Conservation (phyloP, 2,797 vertebrate genomes). For the Tarsius wallacei region DNA sequence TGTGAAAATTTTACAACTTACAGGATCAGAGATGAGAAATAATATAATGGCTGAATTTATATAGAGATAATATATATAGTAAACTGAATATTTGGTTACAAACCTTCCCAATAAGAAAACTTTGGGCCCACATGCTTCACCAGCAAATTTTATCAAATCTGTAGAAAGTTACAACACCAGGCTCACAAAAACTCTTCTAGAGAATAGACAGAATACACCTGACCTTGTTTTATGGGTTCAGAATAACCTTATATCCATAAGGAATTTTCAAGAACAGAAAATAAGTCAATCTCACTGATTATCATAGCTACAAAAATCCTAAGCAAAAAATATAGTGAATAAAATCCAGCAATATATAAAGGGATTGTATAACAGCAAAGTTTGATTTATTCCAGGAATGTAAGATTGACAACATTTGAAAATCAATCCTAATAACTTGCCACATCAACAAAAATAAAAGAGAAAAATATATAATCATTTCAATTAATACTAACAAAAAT, state of each 20-base stretch:
- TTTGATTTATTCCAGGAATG: not conserved
- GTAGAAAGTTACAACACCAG: not conserved
- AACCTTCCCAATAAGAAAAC: not conserved
- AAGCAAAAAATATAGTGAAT: not conserved
- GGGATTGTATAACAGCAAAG: not conserved
- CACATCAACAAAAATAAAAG: not conserved
- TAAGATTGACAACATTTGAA: not conserved
- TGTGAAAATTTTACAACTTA: not conserved
- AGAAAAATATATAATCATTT: not conserved
- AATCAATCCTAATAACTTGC: not conserved
- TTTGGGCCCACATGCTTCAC: not conserved
- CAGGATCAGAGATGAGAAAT: not conserved
- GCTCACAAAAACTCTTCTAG: not conserved
- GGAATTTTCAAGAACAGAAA: conserved; percentile 20
- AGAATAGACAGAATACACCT: not conserved
- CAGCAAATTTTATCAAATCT: not conserved
- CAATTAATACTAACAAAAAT: not conserved
- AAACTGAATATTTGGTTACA: not conserved
- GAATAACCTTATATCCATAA: not conserved
- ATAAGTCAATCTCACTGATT: not conserved
- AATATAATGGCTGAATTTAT: not conserved
- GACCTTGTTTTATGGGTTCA: not conserved
- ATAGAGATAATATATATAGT: too few species aligned
- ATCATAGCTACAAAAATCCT: not conserved
- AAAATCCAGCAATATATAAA: not conserved